Base-by-base conservation (phyloP, 2,113 vertebrate genomes). In the Etheostoma spectabile region DNA sequence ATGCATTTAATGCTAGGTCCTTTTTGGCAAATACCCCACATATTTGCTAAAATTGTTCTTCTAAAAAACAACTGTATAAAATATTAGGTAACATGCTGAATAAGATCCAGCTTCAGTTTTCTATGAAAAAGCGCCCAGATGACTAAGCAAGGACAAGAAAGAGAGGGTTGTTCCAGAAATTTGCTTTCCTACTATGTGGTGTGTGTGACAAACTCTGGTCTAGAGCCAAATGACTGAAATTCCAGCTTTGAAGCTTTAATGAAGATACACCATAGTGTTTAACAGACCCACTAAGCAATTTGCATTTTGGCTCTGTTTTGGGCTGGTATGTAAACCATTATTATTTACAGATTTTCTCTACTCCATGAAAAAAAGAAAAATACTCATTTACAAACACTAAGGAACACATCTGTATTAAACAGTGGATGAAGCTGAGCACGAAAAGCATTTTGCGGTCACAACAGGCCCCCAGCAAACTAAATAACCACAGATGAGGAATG, bases 401-500 rank as follows among this genome's bases (percentile, higher is more conserved):
- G 78, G 62, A 86, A 65, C 83, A 92, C 90, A 93, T 94, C 90
- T 91, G 93, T 88, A 82, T 80, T 89, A 85, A 87, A 86, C 87
- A 88, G 85, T 77, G 86, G 80, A 94, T 80, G 82, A 75, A 82
- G 85, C 91, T 70, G 89, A 92, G 93, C 92, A 93, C 89, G 89
- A 88, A 94, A 93, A 93, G 92, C 90, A 90, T 94, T 93, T 92
- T 93, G 93, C 46, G 91, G 93, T 93, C 90, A 91, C 88, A 93
- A 92, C 93, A 92, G 94, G 89, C 94, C 92, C 94, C 94, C 94
- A 95, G 94, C 94, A 82, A 92, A 94, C 94, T 93, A 94, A 95
- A 94, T 91, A 92, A 88, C 92, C 91, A 91, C 95, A 95, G 93
- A 95, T 94, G 94, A 95, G 93, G 94, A 95, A 94, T 95, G 94